A percentile compares a stretch with the other conserved stretches of the same genome.
phyloP scores from a whole-genome alignment of 2,888 invertebrate genomes.

The Onthophagus sagittarius region DNA sequence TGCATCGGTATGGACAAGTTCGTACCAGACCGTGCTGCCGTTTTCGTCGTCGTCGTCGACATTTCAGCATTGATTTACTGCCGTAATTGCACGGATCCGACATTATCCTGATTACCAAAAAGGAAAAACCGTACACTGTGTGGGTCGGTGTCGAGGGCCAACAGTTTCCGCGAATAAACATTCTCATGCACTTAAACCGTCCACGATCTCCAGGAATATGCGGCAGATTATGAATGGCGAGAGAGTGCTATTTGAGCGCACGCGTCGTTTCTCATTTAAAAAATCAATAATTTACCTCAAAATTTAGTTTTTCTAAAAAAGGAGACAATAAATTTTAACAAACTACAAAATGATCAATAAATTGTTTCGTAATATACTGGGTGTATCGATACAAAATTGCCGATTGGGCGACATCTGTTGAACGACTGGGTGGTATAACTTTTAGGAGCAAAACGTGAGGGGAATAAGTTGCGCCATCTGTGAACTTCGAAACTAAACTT shows the following conservation, averaged over 20 bases:
- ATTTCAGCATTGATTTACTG: background rate
- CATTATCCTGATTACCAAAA: background rate
- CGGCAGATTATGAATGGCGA: background rate
- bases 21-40: background rate
- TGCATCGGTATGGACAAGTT: background rate
- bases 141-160: no score
- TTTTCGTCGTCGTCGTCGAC: no score
- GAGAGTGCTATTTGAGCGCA: background rate
- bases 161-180: no score
- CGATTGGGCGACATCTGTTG: background rate
- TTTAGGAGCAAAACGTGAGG: background rate
- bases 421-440: background rate
- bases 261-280: background rate
- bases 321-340: background rate
- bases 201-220: background rate
- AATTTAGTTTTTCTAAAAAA: background rate
- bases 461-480: background rate
- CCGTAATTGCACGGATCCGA: background rate
- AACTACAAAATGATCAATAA: no score
- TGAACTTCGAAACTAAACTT: no score
- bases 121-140: background rate
- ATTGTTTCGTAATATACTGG: no score
- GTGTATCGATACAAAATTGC: background rate
- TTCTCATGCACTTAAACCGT: no score
- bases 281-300: background rate